phyloP scores from a whole-genome alignment of 2,888 invertebrate species.

The Xanthorhoe designata region DNA sequence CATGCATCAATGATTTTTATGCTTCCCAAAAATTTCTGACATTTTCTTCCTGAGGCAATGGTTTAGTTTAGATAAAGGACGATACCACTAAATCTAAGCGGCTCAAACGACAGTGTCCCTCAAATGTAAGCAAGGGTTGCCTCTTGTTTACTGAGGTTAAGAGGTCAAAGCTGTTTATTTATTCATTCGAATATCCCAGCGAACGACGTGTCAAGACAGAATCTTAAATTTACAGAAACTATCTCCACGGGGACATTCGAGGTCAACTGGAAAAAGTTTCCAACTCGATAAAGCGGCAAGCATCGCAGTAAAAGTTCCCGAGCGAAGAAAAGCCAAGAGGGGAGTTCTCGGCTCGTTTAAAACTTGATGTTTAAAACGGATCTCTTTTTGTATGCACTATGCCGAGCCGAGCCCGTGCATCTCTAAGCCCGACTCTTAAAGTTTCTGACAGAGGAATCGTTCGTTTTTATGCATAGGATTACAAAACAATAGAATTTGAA shows the following conservation, averaged over 20 bases:
- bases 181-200: slow-evolving; percentile 16
- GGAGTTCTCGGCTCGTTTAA: slow-evolving; percentile 22
- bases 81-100: too few species aligned
- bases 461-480: slow-evolving; percentile 7
- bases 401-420: background rate
- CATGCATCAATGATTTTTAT: too few species aligned
- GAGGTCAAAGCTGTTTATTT: background rate
- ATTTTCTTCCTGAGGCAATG: too few species aligned
- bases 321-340: slow-evolving; percentile 15
- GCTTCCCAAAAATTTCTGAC: too few species aligned
- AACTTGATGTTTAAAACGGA: slow-evolving; percentile 33
- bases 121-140: too few species aligned
- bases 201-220: slow-evolving; percentile 8
- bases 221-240: slow-evolving; percentile 13
- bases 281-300: slow-evolving; percentile 22
- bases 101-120: too few species aligned
- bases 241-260: slow-evolving; percentile 19
- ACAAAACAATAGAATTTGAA: slow-evolving; percentile 26
- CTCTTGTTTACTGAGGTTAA: background rate
- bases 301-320: slow-evolving; percentile 28
- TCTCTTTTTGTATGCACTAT: slow-evolving; percentile 11
- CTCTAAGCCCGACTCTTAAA: slow-evolving; percentile 2
- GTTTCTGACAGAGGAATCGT: slow-evolving; percentile 18
- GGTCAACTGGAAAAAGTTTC: slow-evolving; percentile 31
- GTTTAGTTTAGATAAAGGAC: too few species aligned